A percentile compares a stretch with the other conserved stretches of the same genome.
These are phyloP conservation scores for Apogon talboti DNA, from an alignment of 2,797 vertebrate genomes.

Conservation along the genomic window DNA sequence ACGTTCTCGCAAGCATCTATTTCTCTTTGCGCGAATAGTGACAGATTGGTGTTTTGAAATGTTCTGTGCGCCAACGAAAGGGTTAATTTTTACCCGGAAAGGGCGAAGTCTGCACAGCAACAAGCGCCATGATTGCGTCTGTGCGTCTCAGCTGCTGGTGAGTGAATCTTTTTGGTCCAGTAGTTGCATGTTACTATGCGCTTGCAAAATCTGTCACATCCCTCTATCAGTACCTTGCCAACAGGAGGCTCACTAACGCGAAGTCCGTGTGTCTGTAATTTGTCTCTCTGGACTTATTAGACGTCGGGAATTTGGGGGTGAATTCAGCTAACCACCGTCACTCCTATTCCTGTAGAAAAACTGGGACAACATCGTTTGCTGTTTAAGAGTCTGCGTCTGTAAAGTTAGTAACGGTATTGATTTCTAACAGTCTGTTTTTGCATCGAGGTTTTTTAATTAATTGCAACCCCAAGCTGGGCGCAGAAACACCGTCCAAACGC, in stretches of 20 bases:
- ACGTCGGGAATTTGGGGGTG: slow-evolving; percentile 24
- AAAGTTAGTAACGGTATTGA: slow-evolving; percentile 7
- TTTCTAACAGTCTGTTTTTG: background rate
- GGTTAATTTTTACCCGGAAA: slow-evolving; percentile 81
- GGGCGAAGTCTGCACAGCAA: slow-evolving; percentile 88
- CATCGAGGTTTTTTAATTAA: background rate
- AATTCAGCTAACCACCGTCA: slow-evolving; percentile 36
- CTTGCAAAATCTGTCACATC: slow-evolving; percentile 80
- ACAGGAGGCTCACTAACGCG: slow-evolving; percentile 60
- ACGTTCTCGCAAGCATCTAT: rapidly evolving
- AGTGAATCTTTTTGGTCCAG: slow-evolving; percentile 85
- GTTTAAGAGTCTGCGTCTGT: background rate
- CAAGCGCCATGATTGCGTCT: slow-evolving; percentile 86
- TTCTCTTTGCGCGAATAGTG: rapidly evolving
- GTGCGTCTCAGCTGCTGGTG: slow-evolving; percentile 83
- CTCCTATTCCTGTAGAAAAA: slow-evolving; percentile 22
- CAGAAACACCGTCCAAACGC: slow-evolving; percentile 2
- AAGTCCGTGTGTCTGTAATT: slow-evolving; percentile 46
- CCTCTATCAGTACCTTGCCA: slow-evolving; percentile 70
- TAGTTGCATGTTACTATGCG: slow-evolving; percentile 85
- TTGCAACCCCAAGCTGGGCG: background rate
- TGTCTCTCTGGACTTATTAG: slow-evolving; percentile 57
- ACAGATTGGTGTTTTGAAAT: rapidly evolving
- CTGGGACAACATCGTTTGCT: slow-evolving; percentile 4
- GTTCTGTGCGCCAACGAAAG: slow-evolving; percentile 52